Conservation (phyloP, 1,140 invertebrate species). For the Drosophila subobscura region DNA sequence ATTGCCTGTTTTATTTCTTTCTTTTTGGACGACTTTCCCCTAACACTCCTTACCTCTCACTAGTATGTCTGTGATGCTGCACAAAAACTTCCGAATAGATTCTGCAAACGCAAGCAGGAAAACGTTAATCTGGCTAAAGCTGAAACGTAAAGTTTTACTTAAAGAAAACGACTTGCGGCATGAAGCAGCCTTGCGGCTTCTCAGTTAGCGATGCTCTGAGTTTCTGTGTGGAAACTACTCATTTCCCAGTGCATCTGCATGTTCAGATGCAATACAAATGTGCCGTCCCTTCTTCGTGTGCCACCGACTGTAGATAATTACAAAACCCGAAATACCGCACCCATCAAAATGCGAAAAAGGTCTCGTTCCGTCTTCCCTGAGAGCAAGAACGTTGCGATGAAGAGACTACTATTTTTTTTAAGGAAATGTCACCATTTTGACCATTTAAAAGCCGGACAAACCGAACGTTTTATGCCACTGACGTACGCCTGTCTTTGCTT, state of each 20-base stretch:
- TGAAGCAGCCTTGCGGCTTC: no score
- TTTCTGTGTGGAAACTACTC: no score
- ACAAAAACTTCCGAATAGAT: conserved; percentile 82
- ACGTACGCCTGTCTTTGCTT: conserved; percentile 42
- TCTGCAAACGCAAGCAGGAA: conserved; percentile 81
- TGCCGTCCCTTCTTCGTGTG: no score
- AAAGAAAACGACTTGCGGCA: no score
- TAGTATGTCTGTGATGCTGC: conserved; percentile 55
- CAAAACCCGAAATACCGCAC: conserved; percentile 7
- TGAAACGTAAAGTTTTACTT: conserved; percentile 81
- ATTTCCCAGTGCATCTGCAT: no score
- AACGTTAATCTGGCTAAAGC: conserved; percentile 81
- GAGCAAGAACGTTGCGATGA: neutral
- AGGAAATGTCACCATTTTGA: conserved; percentile 80
- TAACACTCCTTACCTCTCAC: neutral
- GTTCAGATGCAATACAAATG: no score
- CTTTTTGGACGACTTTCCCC: conserved; percentile 54
- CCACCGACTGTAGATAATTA: conserved; percentile 3
- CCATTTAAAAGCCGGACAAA: conserved; percentile 71
- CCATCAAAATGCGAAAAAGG: conserved; percentile 19
- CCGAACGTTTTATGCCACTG: conserved; percentile 68
- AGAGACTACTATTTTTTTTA: conserved; percentile 24
- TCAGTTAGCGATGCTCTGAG: no score
- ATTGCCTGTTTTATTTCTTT: conserved; percentile 7
- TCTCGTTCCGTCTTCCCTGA: conserved; percentile 4